Percentiles rank a stretch among this genome's conserved stretches.
These are phyloP conservation scores for Elachura formosa DNA, from an alignment of 2,113 vertebrate genomes.

Conservation along the genomic window DNA sequence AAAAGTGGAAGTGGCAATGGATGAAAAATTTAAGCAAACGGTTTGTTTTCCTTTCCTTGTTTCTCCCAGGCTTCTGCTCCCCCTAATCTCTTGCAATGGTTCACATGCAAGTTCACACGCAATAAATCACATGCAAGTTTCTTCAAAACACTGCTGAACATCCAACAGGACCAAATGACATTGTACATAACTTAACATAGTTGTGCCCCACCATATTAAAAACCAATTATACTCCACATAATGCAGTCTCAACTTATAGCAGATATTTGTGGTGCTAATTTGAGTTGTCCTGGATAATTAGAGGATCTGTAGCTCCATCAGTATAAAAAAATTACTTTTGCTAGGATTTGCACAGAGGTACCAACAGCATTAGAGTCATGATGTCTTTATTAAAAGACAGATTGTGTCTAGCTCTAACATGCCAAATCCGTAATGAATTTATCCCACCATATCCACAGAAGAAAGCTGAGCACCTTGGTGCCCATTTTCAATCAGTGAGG, in stretches of 20 bases:
- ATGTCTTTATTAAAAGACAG: neutral
- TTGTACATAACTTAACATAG: neutral
- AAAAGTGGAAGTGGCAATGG: neutral
- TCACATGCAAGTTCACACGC: too few relatives aligned
- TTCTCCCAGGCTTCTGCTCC: neutral
- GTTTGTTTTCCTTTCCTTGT: neutral
- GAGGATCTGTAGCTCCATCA: neutral
- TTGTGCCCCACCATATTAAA: neutral
- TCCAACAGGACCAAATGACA: neutral
- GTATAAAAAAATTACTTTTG: neutral
- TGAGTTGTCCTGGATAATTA: conserved; percentile 16
- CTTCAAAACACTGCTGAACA: neutral
- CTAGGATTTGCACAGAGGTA: neutral
- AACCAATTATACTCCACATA: conserved; percentile 10
- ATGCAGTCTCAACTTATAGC: neutral
- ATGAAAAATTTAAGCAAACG: neutral
- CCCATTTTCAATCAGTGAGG: neutral
- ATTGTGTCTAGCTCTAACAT: neutral
- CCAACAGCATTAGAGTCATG: neutral
- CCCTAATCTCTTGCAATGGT: neutral
- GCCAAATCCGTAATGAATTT: neutral
- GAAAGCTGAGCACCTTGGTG: neutral
- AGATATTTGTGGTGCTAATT: conserved; percentile 14
- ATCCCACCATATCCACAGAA: neutral
- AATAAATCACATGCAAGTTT: neutral